Evolutionary conservation across 2,888 invertebrate species (phyloP).

Genomic region (Cheilosia vulpina): DNA sequence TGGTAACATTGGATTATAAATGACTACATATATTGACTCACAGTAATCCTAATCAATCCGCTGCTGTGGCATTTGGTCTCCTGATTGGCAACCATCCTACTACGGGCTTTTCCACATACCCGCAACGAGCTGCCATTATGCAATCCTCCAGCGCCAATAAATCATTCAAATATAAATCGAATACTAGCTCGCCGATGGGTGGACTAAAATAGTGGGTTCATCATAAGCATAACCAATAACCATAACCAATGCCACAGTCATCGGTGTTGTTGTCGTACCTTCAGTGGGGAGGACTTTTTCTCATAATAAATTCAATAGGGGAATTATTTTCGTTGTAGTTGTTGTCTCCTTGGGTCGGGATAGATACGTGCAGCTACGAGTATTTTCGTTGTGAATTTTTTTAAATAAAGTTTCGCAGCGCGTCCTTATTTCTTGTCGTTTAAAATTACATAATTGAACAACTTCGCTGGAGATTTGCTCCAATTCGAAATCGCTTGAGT

Average conservation of each 20-base stretch:
- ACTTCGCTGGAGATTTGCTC: not conserved
- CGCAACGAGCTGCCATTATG: slow-evolving; percentile 6
- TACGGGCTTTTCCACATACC: not conserved
- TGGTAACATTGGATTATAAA: not conserved
- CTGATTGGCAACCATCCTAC: slow-evolving; percentile 42
- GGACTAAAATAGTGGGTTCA: not conserved
- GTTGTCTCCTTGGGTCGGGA: not conserved
- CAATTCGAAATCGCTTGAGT: not conserved
- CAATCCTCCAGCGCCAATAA: slow-evolving; percentile 27
- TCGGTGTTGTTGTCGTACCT: slow-evolving; percentile 1
- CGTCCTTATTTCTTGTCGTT: slow-evolving; percentile 7
- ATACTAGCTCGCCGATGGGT: slow-evolving; percentile 7
- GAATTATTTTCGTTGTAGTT: slow-evolving; percentile 20
- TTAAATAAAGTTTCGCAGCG: not conserved
- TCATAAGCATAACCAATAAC: not conserved
- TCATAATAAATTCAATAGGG: slow-evolving; percentile 51
- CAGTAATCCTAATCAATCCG: slow-evolving; percentile 51
- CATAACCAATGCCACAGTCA: not conserved
- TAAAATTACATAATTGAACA: slow-evolving; percentile 2
- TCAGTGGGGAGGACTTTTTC: slow-evolving; percentile 8
- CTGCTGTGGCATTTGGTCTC: slow-evolving; percentile 18
- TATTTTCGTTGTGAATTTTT: slow-evolving; percentile 1
- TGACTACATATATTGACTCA: slow-evolving; percentile 4
- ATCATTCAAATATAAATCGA: slow-evolving; percentile 55
- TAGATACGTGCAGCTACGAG: no score